Evolutionary conservation across 2,797 vertebrate genomes (phyloP).

Genomic region (Spinus olivaceus): DNA sequence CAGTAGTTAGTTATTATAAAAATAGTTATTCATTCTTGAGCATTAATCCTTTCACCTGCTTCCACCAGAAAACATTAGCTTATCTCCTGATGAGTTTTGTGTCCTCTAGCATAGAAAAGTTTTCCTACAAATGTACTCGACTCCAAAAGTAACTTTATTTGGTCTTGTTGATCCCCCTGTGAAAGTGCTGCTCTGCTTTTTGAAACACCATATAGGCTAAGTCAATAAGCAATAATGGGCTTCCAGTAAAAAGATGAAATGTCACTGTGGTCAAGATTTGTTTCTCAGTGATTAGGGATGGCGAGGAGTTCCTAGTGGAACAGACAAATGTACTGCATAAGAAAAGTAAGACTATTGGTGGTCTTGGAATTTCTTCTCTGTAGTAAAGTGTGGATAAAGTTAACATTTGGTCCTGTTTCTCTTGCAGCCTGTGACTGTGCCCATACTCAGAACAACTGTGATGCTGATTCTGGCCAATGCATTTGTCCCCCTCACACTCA

Average conservation of each 20-base stretch:
- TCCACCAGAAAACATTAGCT: not conserved
- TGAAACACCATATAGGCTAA: not conserved
- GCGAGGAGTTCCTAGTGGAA: not conserved
- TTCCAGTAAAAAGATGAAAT: not conserved
- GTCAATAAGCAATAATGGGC: not conserved
- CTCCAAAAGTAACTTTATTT: not conserved
- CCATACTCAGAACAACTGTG: constrained; percentile 87
- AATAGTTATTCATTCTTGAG: not conserved
- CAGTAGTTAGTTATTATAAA: not conserved
- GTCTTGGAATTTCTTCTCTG: not conserved
- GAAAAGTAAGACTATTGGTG: not conserved
- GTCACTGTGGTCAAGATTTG: not conserved
- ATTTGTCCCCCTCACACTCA: constrained; percentile 86
- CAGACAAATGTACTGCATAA: not conserved
- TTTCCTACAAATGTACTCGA: not conserved
- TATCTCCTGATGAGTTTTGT: not conserved
- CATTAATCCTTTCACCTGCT: not conserved
- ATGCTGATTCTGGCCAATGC: constrained; percentile 83
- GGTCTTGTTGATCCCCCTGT: not conserved
- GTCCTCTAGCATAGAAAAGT: not conserved
- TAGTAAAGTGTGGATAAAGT: not conserved
- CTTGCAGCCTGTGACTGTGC: constrained; percentile 85
- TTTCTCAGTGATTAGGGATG: not conserved
- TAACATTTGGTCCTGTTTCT: not conserved
- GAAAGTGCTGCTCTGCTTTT: not conserved